phyloP scores from a whole-genome alignment of 2,113 vertebrate species.

The Anser brachyrhynchus region DNA sequence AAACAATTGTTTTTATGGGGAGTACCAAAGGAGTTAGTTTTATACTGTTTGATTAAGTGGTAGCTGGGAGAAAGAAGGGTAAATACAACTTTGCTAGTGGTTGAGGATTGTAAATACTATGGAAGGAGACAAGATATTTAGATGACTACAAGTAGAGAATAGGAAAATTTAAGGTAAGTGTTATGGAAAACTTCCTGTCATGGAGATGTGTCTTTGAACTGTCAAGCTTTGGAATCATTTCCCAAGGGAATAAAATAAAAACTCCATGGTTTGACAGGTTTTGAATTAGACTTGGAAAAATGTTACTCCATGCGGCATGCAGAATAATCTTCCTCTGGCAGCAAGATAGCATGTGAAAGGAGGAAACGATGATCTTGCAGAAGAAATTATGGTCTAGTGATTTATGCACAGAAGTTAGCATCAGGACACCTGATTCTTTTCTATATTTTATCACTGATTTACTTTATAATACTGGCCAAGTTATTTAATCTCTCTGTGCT shows the following conservation, averaged over 20 bases:
- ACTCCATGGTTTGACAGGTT: conserved; percentile 14
- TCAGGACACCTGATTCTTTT: conserved; percentile 24
- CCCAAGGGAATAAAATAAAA: background rate
- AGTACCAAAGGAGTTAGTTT: background rate
- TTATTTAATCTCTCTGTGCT: conserved; percentile 5
- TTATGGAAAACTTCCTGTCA: conserved; percentile 23
- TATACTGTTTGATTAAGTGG: background rate
- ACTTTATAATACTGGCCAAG: conserved; percentile 11
- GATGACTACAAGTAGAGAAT: background rate
- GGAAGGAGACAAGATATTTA: conserved; percentile 1
- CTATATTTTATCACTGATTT: conserved; percentile 34
- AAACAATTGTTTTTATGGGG: background rate
- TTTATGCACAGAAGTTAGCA: conserved; percentile 14
- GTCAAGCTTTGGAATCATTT: conserved; percentile 44
- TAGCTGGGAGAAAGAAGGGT: background rate
- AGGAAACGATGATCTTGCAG: background rate
- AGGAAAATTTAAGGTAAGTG: background rate
- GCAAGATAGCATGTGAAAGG: conserved; percentile 13
- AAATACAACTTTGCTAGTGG: background rate
- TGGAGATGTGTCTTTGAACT: background rate
- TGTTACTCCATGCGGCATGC: background rate
- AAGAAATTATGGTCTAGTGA: conserved; percentile 20
- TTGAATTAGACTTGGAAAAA: conserved; percentile 63
- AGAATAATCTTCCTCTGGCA: conserved; percentile 34
- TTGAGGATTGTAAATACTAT: background rate